Conservation (phyloP, 2,797 vertebrate genomes). For the Cossypha polioptera region DNA sequence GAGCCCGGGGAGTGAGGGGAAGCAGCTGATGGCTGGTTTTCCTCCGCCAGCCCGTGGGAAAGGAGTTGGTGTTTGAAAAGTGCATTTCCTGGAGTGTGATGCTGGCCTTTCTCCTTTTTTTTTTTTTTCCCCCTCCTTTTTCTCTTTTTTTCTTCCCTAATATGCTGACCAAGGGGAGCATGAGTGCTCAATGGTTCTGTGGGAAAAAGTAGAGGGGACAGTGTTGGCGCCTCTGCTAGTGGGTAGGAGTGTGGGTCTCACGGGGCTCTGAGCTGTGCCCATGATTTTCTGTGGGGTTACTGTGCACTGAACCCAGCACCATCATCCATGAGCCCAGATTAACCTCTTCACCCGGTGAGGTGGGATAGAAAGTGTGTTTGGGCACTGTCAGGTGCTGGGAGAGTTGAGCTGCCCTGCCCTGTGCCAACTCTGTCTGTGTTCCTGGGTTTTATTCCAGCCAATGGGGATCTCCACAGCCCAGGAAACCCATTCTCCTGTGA, state of each 20-base stretch:
- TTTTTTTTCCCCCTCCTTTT: neutral
- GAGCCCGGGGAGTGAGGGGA: neutral
- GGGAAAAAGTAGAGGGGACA: neutral
- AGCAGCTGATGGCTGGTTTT: slow-evolving; percentile 52
- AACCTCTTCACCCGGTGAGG: fast-evolving
- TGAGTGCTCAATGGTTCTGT: neutral
- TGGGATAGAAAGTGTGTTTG: neutral
- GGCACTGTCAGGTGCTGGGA: neutral
- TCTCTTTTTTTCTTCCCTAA: too few relatives aligned
- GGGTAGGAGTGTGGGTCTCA: neutral
- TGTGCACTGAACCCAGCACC: fast-evolving
- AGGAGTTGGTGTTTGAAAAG: slow-evolving; percentile 66
- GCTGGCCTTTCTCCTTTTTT: neutral
- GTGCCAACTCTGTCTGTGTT: neutral
- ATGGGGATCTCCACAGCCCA: neutral
- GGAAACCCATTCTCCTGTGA: neutral
- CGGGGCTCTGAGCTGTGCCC: fast-evolving
- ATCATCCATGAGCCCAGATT: neutral
- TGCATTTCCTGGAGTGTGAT: slow-evolving; percentile 47
- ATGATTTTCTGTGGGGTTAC: neutral
- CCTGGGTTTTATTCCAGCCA: neutral
- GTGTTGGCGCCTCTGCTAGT: neutral
- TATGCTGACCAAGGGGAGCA: neutral
- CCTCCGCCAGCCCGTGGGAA: slow-evolving; percentile 46
- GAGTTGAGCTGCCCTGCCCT: neutral